Evolutionary conservation across 2,797 vertebrate species (phyloP).

Genomic region (Coreius guichenoti): DNA sequence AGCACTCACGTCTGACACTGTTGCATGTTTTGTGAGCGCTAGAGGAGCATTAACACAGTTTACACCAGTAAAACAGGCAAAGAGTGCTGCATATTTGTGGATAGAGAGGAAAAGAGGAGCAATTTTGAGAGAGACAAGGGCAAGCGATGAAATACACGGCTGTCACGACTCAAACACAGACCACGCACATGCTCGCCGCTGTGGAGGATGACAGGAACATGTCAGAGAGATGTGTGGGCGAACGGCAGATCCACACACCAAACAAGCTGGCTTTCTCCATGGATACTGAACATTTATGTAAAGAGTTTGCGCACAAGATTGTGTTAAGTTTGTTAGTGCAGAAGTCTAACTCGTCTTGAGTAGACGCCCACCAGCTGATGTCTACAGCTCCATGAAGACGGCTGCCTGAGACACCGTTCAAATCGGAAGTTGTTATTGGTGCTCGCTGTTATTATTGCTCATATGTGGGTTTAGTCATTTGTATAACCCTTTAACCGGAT

Average conservation of each 20-base stretch:
- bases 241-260: constrained; percentile 68
- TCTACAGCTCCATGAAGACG: constrained; percentile 13
- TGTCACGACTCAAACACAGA: constrained; percentile 72
- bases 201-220: constrained; percentile 75
- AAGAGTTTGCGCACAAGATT: constrained; percentile 1
- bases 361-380: constrained; percentile 16
- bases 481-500: not conserved
- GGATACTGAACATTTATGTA: constrained; percentile 20
- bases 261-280: constrained; percentile 60
- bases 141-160: constrained; percentile 3
- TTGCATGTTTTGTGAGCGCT: not conserved
- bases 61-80: not conserved
- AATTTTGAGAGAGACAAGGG: constrained; percentile 1
- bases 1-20: not conserved
- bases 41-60: not conserved
- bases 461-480: not conserved
- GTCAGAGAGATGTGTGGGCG: constrained; percentile 65
- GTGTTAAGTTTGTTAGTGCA: not conserved
- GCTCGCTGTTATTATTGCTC: not conserved
- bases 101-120: not conserved
- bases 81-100: not conserved
- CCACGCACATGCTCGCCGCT: constrained; percentile 34
- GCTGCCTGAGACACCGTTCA: not conserved
- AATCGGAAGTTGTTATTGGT: not conserved
- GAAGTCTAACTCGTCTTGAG: constrained; percentile 21